A percentile compares a stretch with the other conserved stretches of the same genome.
Conservation (phyloP, 2,113 vertebrate genomes). For the Indri indri region DNA sequence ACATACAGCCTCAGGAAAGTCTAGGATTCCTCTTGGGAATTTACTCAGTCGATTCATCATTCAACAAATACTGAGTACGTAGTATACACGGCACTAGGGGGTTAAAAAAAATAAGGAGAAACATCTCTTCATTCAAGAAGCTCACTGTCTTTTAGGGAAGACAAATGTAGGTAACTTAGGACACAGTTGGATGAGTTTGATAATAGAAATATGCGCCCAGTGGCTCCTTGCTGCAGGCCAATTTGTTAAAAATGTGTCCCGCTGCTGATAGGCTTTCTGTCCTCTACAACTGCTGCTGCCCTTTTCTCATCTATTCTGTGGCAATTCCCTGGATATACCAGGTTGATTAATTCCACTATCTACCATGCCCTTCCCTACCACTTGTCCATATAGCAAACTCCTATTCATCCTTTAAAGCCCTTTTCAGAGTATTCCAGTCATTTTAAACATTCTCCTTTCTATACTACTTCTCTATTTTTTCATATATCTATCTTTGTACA, state of each 20-base stretch:
- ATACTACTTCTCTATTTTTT: not conserved
- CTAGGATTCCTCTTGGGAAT: not conserved
- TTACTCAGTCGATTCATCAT: not conserved
- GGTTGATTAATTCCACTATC: not conserved
- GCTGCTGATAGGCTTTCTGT: conserved; percentile 21
- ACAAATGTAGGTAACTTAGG: conserved; percentile 12
- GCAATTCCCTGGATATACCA: not conserved
- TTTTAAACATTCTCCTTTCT: not conserved
- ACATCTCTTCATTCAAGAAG: not conserved
- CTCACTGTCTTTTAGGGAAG: not conserved
- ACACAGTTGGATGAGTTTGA: conserved; percentile 35
- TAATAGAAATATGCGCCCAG: conserved; percentile 17
- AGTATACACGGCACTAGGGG: not conserved
- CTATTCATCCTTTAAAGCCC: conserved; percentile 42
- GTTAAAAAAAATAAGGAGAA: not conserved
- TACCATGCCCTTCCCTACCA: not conserved
- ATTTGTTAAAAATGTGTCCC: conserved; percentile 62
- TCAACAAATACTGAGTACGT: not conserved
- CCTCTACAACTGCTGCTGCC: not conserved
- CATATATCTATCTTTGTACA: not conserved
- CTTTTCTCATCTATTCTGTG: not conserved
- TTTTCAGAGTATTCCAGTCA: not conserved
- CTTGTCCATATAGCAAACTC: not conserved
- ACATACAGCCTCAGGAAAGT: not conserved
- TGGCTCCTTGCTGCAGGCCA: not conserved